Evolutionary conservation across 1,140 invertebrate genomes (phyloP).

Genomic region (Charaxes varanes): DNA sequence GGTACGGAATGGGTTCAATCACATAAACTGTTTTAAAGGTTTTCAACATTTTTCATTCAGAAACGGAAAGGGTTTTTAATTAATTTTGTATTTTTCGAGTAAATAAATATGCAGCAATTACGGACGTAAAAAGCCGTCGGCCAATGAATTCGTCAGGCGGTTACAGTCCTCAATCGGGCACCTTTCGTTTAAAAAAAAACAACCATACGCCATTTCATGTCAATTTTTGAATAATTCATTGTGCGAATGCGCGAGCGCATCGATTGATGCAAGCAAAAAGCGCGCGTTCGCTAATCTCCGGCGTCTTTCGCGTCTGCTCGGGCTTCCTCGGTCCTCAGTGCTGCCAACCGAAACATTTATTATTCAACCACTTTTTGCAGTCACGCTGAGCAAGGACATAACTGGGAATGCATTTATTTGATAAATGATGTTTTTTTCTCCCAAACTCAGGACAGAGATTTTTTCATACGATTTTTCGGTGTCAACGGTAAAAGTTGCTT

Average conservation of each 20-base stretch:
- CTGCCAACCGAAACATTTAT: constrained; percentile 61
- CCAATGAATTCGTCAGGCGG: constrained; percentile 73
- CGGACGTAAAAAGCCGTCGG: constrained; percentile 64
- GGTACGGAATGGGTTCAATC: constrained; percentile 17
- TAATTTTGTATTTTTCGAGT: constrained; percentile 19
- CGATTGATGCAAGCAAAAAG: constrained; percentile 73
- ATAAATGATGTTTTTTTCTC: constrained; percentile 69
- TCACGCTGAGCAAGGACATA: constrained; percentile 70
- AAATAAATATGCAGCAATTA: constrained; percentile 61
- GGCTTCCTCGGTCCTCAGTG: constrained; percentile 54
- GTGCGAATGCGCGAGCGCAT: constrained; percentile 70
- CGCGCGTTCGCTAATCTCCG: constrained; percentile 69
- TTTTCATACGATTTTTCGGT: constrained; percentile 60
- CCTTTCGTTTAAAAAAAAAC: constrained; percentile 72
- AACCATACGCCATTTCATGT: constrained; percentile 74
- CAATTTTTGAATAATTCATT: constrained; percentile 74
- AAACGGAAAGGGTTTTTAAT: constrained; percentile 16
- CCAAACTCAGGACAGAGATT: constrained; percentile 28
- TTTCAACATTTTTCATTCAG: constrained; percentile 13
- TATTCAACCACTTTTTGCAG: constrained; percentile 71
- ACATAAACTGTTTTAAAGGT: constrained; percentile 19
- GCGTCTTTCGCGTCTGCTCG: constrained; percentile 57
- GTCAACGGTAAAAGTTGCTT: constrained; percentile 38
- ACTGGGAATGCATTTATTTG: constrained; percentile 68
- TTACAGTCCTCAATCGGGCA: constrained; percentile 73